These are phyloP conservation scores for Microtus oregoni DNA, from an alignment of 2,113 vertebrate species.

Conservation along the genomic window DNA sequence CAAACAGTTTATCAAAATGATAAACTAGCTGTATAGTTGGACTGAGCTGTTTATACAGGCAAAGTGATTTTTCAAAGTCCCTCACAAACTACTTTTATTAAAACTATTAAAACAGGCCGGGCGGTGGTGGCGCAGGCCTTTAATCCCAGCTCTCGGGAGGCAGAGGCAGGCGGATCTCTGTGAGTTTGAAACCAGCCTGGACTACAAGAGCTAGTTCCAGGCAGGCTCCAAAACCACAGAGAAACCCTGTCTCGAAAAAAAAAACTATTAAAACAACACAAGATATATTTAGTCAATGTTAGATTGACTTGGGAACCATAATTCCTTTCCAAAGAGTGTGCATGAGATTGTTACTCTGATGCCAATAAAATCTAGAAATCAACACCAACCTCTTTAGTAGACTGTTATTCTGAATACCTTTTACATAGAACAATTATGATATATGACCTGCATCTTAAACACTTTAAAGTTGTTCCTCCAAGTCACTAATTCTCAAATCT, in stretches of 20 bases:
- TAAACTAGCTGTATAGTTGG: slow-evolving; percentile 3
- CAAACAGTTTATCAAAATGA: slow-evolving; percentile 8
- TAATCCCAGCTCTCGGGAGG: too few relatives aligned
- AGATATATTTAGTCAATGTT: background rate
- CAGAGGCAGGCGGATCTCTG: too few relatives aligned
- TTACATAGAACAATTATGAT: background rate
- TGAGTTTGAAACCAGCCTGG: too few relatives aligned
- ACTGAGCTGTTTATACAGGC: background rate
- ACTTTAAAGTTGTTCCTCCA: background rate
- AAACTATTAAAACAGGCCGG: background rate
- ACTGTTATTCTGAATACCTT: background rate
- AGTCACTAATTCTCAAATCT: background rate
- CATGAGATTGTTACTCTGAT: background rate
- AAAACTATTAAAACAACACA: background rate
- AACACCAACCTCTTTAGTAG: background rate
- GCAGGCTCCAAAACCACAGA: too few relatives aligned
- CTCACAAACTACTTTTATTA: background rate
- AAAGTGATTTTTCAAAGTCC: background rate
- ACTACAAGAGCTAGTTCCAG: too few relatives aligned
- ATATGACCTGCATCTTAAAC: background rate
- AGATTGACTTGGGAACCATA: background rate
- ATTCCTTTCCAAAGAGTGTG: background rate
- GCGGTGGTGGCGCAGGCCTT: too few relatives aligned
- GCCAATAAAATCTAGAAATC: background rate
- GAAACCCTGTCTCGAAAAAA: too few relatives aligned